Conservation (phyloP, 2,113 vertebrate genomes). For the Equus quagga region DNA sequence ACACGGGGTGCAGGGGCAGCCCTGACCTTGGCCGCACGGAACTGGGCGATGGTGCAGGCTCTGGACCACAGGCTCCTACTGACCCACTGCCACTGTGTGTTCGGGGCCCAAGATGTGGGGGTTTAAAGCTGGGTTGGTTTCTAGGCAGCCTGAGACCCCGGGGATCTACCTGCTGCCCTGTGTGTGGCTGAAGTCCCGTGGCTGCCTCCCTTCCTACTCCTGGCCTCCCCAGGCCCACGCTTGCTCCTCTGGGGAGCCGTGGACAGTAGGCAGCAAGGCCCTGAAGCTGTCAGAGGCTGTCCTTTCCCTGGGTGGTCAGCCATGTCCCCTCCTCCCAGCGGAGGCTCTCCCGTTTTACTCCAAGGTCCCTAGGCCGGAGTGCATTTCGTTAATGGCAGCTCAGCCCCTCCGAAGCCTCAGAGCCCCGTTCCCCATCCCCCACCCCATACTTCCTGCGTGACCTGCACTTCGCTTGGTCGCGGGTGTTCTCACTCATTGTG, state of each 20-base stretch:
- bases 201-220: background rate
- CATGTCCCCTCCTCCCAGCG: background rate
- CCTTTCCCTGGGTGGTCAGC: background rate
- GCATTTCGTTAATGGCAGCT: fast-evolving
- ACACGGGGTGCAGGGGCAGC: no score
- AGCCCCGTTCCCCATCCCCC: background rate
- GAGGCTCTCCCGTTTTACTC: background rate
- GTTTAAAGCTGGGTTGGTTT: background rate
- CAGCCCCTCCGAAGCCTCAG: background rate
- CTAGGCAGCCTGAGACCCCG: background rate
- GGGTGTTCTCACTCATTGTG: fast-evolving
- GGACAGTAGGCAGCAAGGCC: background rate
- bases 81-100: fast-evolving
- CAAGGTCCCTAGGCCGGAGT: fast-evolving
- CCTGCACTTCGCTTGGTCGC: fast-evolving
- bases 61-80: background rate
- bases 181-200: background rate
- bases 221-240: fast-evolving
- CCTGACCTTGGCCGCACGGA: no score
- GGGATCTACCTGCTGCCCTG: background rate
- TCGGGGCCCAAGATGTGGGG: background rate
- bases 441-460: fast-evolving
- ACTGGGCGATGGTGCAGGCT: background rate
- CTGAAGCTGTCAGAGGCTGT: no score
- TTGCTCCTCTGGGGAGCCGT: background rate